Conservation (phyloP, 2,797 vertebrate species). For the Myotis vivesi region DNA sequence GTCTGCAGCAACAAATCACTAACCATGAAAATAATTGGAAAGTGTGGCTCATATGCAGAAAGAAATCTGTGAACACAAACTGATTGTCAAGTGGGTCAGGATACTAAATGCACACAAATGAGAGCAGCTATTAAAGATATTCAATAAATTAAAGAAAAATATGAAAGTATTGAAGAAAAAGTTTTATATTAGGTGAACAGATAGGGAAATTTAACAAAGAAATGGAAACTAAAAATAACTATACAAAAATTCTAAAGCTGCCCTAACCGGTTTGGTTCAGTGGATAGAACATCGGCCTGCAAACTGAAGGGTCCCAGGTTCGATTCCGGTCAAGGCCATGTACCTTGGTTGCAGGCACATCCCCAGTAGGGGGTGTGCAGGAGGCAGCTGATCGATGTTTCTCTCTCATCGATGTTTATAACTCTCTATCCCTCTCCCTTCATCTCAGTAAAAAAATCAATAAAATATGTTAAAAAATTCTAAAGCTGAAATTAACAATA, state of each 20-base stretch:
- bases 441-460: no score
- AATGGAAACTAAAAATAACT: not conserved
- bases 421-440: no score
- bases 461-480: not conserved
- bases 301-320: no score
- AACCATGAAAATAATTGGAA: not conserved
- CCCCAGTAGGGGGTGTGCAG: no score
- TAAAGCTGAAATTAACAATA: not conserved
- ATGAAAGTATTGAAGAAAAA: not conserved
- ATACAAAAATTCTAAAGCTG: not conserved
- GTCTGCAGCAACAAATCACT: not conserved
- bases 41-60: not conserved
- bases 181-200: not conserved
- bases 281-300: no score
- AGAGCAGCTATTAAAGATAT: not conserved
- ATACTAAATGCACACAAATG: not conserved
- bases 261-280: no score
- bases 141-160: not conserved
- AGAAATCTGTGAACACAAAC: not conserved
- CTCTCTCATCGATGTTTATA: no score
- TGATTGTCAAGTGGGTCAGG: not conserved
- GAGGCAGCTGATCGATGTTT: no score
- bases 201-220: not conserved
- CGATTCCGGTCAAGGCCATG: no score
- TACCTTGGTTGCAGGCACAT: no score